Evolutionary conservation across 2,113 vertebrate genomes (phyloP), one percentile per base, ranked within the genome.

Genomic region (Plecotus auritus): DNA sequence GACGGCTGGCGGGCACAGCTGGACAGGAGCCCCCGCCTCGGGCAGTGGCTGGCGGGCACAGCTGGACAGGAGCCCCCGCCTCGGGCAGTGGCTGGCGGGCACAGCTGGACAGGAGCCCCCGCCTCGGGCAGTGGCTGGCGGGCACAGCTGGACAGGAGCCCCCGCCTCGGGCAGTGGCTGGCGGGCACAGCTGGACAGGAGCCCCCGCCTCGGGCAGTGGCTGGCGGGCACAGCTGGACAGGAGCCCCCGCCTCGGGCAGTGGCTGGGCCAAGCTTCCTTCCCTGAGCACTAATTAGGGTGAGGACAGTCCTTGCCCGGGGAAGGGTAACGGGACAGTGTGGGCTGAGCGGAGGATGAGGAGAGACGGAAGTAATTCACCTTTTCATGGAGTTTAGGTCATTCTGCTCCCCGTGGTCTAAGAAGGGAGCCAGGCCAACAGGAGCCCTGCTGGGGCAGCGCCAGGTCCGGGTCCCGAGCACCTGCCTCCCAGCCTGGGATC

Each of bases 401-500:
- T 40, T 37, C 2, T 11, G 1, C 7, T 22, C 8, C 16, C 12
- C 59, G 17, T 42, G 76, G 78, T 42, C 87, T 40, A 30, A 66
- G 74, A n/a, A 61, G 92, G 47, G 59, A 74, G 26, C 35, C 6
- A 74, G 70, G n/a, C 66, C 69, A 7, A 4, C 42, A 1, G 22
- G 74, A 28, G 37, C 0, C 74, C 4, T 30, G 30, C 23, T 3
- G 49, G 78, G 70, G 78, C 0, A 35, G n/a, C 4, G 16, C 14
- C n/a, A 0, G 83, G 23, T 26, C 61, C 1, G 28, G 67, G 35
- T 18, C 37, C 23, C 0, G 26, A 9, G 32, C 61, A 23, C 30
- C 37, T 61, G 64, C 78, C 56, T 78, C 40, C 56, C 14, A 12
- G 61, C 40, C n/a, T 2, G 1, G 22, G 54, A 2, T 49, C 88